Conservation (phyloP, 1,140 invertebrate species). For the Drosophila hydei region DNA sequence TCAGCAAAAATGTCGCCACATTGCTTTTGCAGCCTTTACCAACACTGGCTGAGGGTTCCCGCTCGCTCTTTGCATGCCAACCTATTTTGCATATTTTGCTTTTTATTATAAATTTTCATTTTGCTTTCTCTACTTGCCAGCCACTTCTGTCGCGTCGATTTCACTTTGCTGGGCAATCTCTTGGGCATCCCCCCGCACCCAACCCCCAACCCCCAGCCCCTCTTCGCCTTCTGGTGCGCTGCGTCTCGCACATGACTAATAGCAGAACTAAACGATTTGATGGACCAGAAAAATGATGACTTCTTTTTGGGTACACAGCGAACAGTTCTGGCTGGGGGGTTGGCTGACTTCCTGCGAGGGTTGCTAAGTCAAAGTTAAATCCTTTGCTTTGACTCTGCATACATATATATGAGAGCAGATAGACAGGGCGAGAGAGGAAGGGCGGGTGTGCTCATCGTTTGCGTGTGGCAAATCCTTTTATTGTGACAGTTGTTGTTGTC, state of each 20-base stretch:
- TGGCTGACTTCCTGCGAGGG: conserved; percentile 32
- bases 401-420: too few relatives aligned
- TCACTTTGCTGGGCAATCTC: conserved; percentile 45
- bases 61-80: conserved; percentile 25
- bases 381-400: conserved; percentile 45
- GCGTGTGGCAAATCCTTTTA: conserved; percentile 75
- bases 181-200: not conserved
- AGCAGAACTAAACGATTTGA: conserved; percentile 84
- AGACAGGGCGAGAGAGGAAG: too few relatives aligned
- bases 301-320: conserved; percentile 56
- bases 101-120: conserved; percentile 75
- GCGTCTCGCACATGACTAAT: conserved; percentile 74
- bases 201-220: not conserved
- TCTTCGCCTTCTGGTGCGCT: not conserved
- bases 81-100: conserved; percentile 74
- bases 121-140: conserved; percentile 34
- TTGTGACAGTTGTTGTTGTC: conserved; percentile 80
- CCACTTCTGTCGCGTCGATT: conserved; percentile 66
- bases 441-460: conserved; percentile 8
- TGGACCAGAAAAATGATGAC: conserved; percentile 84
- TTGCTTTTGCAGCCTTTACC: conserved; percentile 33
- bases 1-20: conserved; percentile 66
- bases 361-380: conserved; percentile 54
- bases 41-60: not conserved
- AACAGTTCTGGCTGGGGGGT: too few relatives aligned